phyloP scores from a whole-genome alignment of 2,113 vertebrate genomes.

The Eclectus roratus region DNA sequence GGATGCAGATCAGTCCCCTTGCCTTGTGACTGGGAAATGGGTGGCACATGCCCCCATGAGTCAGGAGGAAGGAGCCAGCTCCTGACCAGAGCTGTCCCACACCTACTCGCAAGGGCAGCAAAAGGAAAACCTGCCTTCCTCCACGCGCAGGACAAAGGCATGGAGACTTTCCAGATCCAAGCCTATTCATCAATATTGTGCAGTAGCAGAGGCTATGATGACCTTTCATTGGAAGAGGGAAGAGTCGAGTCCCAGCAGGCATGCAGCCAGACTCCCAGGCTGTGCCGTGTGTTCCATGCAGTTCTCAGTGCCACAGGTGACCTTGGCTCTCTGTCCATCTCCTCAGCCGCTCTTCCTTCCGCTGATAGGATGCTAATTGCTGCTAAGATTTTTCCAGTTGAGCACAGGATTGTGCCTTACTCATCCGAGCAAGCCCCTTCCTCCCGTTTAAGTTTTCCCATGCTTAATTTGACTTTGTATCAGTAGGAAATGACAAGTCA shows the following conservation, averaged over 20 bases:
- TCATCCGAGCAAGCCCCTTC: constrained; percentile 43
- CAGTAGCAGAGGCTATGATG: background rate
- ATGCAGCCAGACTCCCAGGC: background rate
- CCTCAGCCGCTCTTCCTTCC: constrained; percentile 47
- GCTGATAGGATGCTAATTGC: background rate
- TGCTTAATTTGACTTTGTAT: constrained; percentile 22
- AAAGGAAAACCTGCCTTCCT: background rate
- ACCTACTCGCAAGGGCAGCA: background rate
- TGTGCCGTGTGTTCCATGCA: background rate
- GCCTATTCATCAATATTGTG: fast-evolving
- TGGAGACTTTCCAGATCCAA: background rate
- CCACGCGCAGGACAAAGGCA: background rate
- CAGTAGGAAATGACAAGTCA: constrained; percentile 65
- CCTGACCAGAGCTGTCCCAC: background rate
- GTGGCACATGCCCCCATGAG: background rate
- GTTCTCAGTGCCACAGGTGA: background rate
- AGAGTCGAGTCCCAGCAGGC: fast-evolving
- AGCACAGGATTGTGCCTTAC: constrained; percentile 8
- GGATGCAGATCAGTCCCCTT: background rate
- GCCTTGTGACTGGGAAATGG: background rate
- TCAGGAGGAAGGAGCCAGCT: background rate
- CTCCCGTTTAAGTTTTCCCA: constrained; percentile 49
- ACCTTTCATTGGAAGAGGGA: background rate
- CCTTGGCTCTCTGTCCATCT: background rate
- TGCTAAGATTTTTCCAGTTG: constrained; percentile 48